These are phyloP conservation scores for Aleiodes alternator DNA, from an alignment of 2,888 invertebrate species.

Conservation along the genomic window DNA sequence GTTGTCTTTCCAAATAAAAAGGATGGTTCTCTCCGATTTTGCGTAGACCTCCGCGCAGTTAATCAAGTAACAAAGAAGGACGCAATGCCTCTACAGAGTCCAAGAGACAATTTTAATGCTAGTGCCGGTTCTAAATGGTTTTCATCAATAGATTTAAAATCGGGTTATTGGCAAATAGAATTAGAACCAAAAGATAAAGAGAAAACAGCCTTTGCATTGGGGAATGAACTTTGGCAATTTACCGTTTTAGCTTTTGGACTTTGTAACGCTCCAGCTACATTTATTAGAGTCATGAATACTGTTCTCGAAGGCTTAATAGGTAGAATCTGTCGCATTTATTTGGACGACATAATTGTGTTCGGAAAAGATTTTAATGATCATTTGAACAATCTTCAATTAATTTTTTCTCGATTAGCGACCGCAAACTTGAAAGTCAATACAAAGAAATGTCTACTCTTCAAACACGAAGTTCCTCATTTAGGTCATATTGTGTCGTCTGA, in stretches of 20 bases:
- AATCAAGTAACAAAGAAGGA: constrained; percentile 39
- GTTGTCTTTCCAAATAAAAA: constrained; percentile 41
- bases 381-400: background rate
- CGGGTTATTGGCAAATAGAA: background rate
- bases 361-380: constrained; percentile 6
- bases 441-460: background rate
- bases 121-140: background rate
- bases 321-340: background rate
- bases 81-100: constrained; percentile 36
- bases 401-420: background rate
- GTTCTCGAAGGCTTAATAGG: background rate
- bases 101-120: background rate
- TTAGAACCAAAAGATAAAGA: constrained; percentile 11
- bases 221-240: constrained; percentile 39
- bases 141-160: background rate
- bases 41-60: constrained; percentile 33
- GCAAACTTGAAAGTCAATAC: constrained; percentile 1
- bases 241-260: constrained; percentile 34
- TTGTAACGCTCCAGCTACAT: constrained; percentile 22
- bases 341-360: constrained; percentile 28
- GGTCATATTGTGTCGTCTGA: background rate
- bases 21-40: constrained; percentile 37
- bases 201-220: constrained; percentile 12
- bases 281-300: constrained; percentile 1
- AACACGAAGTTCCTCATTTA: background rate